phyloP scores from a whole-genome alignment of 2,888 invertebrate species.

The Tetropium fuscum region DNA sequence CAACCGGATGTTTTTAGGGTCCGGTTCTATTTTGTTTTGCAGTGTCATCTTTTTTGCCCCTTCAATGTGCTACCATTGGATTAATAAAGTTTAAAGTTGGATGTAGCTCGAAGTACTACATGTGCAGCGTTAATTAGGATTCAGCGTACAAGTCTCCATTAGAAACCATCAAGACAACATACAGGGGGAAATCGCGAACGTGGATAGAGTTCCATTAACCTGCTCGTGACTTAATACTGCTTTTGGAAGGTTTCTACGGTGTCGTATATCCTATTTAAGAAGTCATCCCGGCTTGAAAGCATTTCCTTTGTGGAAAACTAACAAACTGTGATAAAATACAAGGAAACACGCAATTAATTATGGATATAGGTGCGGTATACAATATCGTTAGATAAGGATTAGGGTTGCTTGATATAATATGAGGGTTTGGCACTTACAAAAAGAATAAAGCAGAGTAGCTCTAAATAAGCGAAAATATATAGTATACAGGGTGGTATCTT shows the following conservation, averaged over 20 bases:
- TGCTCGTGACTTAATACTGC: constrained; percentile 22
- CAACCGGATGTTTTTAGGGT: neutral
- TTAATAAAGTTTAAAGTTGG: constrained; percentile 18
- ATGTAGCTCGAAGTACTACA: constrained; percentile 10
- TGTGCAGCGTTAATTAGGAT: constrained; percentile 28
- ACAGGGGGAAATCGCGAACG: constrained; percentile 28
- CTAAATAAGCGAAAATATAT: neutral
- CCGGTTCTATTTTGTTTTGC: neutral
- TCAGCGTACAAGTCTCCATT: constrained; percentile 22
- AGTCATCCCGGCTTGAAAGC: constrained; percentile 35
- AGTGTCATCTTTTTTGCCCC: neutral
- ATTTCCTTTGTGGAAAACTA: constrained; percentile 30
- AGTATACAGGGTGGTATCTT: neutral
- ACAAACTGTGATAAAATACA: constrained; percentile 29
- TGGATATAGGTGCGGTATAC: constrained; percentile 25
- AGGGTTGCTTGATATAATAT: constrained; percentile 6
- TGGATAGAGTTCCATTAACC: constrained; percentile 30
- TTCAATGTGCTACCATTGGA: neutral
- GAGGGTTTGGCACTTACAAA: constrained; percentile 16
- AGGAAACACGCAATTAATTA: constrained; percentile 31
- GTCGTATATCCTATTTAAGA: constrained; percentile 35
- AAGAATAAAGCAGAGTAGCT: neutral
- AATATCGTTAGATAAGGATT: constrained; percentile 24
- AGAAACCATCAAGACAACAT: constrained; percentile 26
- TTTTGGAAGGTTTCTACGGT: constrained; percentile 24